Percentiles rank a stretch among this genome's conserved stretches.
phyloP scores from a whole-genome alignment of 2,113 vertebrate species.

The Tinamus guttatus region DNA sequence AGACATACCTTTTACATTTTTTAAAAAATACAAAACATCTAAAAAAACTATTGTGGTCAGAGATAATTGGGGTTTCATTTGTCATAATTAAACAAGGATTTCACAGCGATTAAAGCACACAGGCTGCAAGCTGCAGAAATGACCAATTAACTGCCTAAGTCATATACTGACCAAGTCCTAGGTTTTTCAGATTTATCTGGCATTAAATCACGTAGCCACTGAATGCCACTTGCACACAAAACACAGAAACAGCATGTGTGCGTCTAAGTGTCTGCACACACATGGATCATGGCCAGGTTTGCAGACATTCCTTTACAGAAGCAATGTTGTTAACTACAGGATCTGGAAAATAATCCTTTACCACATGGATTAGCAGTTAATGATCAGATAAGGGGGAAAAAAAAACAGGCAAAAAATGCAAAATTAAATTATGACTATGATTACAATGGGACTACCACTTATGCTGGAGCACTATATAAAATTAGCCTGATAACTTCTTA shows the following conservation, averaged over 20 bases:
- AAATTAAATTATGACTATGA: not conserved
- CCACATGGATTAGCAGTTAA: not conserved
- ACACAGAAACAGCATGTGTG: rapidly evolving
- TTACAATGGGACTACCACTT: not conserved
- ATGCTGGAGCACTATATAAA: not conserved
- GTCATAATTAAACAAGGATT: not conserved
- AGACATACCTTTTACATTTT: not conserved
- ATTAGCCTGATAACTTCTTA: not conserved
- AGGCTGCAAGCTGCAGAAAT: not conserved
- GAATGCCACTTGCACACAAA: not conserved
- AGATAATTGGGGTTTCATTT: not conserved
- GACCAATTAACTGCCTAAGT: not conserved
- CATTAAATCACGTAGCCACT: not conserved
- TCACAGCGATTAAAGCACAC: not conserved
- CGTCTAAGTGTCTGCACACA: not conserved
- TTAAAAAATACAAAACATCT: not conserved
- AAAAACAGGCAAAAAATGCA: not conserved
- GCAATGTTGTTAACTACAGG: not conserved
- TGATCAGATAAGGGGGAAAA: not conserved
- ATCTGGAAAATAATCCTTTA: not conserved
- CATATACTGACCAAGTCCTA: not conserved
- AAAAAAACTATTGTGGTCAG: not conserved
- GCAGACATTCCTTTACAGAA: not conserved
- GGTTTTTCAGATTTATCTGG: not conserved
- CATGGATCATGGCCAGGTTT: not conserved